These are phyloP conservation scores for Oligia latruncula DNA, from an alignment of 2,888 invertebrate species.

Conservation along the genomic window DNA sequence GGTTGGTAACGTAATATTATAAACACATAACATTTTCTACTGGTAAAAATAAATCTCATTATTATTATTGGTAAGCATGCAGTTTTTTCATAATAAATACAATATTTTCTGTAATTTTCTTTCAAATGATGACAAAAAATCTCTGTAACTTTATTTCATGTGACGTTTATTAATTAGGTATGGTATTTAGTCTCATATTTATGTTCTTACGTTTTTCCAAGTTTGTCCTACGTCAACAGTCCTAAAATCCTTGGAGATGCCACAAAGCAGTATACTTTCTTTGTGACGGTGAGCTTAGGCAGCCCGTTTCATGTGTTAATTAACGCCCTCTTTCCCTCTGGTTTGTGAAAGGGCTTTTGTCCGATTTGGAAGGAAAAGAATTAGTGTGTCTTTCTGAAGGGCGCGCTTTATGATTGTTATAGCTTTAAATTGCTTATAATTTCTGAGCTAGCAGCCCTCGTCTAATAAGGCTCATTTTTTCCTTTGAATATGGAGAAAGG, in stretches of 20 bases:
- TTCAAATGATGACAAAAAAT: background rate
- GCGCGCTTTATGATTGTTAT: slow-evolving; percentile 20
- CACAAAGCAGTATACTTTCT: slow-evolving; percentile 62
- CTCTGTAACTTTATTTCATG: slow-evolving; percentile 15
- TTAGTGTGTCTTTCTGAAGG: slow-evolving; percentile 49
- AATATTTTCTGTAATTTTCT: background rate
- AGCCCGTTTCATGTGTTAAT: slow-evolving; percentile 68
- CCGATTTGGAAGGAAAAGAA: slow-evolving; percentile 49
- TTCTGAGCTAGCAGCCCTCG: background rate
- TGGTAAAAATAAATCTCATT: background rate
- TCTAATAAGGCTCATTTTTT: background rate
- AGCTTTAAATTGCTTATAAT: background rate
- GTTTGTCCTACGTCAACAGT: background rate
- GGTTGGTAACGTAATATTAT: background rate
- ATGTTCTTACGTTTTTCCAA: slow-evolving; percentile 1
- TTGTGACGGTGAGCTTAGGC: slow-evolving; percentile 48
- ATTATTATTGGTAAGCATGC: background rate
- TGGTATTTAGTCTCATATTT: slow-evolving; percentile 7
- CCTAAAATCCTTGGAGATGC: slow-evolving; percentile 23
- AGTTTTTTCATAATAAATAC: background rate
- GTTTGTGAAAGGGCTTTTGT: slow-evolving; percentile 52
- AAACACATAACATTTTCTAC: background rate
- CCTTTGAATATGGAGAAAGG: too few species aligned
- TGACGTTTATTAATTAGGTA: slow-evolving; percentile 24
- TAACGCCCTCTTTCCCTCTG: slow-evolving; percentile 59